These are phyloP conservation scores for Danaus chrysippus DNA, from an alignment of 2,888 invertebrate species.

Conservation along the genomic window DNA sequence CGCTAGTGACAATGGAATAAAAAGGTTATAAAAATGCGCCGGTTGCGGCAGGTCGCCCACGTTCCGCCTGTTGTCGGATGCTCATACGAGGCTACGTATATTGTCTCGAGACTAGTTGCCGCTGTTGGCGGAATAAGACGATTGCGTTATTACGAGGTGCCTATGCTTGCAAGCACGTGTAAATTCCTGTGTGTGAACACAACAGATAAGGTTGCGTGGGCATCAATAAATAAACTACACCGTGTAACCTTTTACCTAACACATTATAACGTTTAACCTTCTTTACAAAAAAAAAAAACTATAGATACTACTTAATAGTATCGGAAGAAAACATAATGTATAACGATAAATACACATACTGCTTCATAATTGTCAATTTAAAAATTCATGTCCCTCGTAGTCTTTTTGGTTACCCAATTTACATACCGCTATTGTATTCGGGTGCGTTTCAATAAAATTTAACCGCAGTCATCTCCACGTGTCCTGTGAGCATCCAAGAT, in stretches of 20 bases:
- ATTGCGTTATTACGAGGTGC: conserved; percentile 65
- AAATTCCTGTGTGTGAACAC: conserved; percentile 75
- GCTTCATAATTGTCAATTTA: background rate
- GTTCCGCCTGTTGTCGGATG: conserved; percentile 64
- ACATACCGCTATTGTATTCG: conserved; percentile 69
- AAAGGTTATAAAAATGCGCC: conserved; percentile 75
- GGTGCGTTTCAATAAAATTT: conserved; percentile 71
- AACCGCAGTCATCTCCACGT: conserved; percentile 66
- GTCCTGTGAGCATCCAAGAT: conserved; percentile 68
- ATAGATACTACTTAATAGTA: background rate
- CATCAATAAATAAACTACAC: conserved; percentile 55
- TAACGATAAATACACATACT: background rate
- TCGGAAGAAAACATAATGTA: background rate
- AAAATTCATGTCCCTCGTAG: conserved; percentile 14
- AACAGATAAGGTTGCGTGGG: conserved; percentile 71
- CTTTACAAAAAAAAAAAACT: background rate
- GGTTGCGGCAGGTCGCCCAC: conserved; percentile 69
- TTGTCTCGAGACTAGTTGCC: conserved; percentile 46
- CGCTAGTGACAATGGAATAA: conserved; percentile 77
- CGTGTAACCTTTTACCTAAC: conserved; percentile 40
- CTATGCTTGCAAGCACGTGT: conserved; percentile 71
- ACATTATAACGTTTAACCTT: conserved; percentile 7
- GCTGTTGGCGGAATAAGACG: conserved; percentile 64
- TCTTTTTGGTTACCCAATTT: conserved; percentile 44
- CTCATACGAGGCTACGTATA: conserved; percentile 55